Percentiles rank a stretch among this genome's conserved stretches.
phyloP scores from a whole-genome alignment of 2,113 vertebrate genomes.

The Aspidoscelis tigris region DNA sequence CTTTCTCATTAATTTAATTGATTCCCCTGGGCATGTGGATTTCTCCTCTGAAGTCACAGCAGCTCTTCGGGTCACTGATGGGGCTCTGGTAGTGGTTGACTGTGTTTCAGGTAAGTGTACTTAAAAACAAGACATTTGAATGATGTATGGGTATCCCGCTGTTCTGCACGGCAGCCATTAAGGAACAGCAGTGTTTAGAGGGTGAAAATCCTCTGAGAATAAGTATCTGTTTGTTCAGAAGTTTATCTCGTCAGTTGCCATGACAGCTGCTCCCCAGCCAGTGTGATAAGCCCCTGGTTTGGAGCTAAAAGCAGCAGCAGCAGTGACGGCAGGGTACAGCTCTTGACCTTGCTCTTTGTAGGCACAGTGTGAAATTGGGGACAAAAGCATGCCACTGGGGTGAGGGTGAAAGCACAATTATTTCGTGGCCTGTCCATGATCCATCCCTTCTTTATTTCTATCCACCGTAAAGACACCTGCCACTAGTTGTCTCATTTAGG shows the following conservation, averaged over 20 bases:
- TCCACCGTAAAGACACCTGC: too few species aligned
- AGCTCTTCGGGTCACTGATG: conserved; percentile 55
- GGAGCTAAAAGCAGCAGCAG: background rate
- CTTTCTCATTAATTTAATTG: conserved; percentile 72
- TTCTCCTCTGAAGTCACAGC: conserved; percentile 74
- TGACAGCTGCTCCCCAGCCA: too few species aligned
- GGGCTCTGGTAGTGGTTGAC: conserved; percentile 63
- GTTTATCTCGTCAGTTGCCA: background rate
- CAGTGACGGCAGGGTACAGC: too few species aligned
- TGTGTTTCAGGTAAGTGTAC: conserved; percentile 58
- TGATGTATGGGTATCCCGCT: background rate
- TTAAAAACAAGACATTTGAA: background rate
- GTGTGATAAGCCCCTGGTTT: background rate
- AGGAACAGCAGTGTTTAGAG: background rate
- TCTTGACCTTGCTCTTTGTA: background rate
- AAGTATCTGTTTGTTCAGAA: background rate
- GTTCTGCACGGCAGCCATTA: background rate
- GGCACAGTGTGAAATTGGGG: background rate
- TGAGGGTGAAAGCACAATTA: too few species aligned
- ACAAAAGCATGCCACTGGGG: background rate
- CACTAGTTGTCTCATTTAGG: background rate
- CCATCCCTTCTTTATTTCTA: background rate
- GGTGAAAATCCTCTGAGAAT: background rate
- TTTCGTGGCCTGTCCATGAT: background rate
- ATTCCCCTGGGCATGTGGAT: conserved; percentile 59